phyloP scores from a whole-genome alignment of 2,113 vertebrate genomes.

The Cynocephalus volans region DNA sequence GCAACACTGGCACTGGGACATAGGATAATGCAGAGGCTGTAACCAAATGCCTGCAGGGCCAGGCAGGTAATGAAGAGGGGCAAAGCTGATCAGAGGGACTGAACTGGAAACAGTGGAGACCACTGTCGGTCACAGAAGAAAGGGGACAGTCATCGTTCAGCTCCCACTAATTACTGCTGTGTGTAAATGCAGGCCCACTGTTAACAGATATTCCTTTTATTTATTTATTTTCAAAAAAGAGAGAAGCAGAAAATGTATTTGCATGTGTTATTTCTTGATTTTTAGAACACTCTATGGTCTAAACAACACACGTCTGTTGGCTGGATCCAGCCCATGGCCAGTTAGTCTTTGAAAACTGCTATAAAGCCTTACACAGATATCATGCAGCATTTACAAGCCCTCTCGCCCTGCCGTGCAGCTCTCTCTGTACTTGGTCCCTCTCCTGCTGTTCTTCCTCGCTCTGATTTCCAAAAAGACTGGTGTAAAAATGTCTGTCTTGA shows the following conservation, averaged over 20 bases:
- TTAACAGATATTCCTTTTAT: background rate
- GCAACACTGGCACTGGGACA: background rate
- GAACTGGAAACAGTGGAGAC: background rate
- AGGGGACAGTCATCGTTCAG: background rate
- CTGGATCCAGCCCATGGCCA: background rate
- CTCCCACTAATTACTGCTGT: background rate
- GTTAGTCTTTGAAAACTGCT: slow-evolving; percentile 52
- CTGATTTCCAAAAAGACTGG: slow-evolving; percentile 50
- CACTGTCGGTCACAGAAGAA: background rate
- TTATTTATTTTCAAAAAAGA: background rate
- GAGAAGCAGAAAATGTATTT: slow-evolving; percentile 57
- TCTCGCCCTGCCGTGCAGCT: background rate
- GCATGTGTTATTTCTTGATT: slow-evolving; percentile 58
- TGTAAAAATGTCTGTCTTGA: background rate
- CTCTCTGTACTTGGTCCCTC: background rate
- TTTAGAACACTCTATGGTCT: slow-evolving; percentile 6
- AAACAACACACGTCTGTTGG: slow-evolving; percentile 71
- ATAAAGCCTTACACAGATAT: background rate
- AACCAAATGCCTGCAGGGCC: background rate
- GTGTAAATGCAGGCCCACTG: background rate
- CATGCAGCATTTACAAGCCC: slow-evolving; percentile 32
- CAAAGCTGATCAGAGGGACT: background rate
- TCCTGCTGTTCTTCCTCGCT: background rate
- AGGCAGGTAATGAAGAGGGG: background rate
- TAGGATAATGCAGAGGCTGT: background rate